A percentile compares a stretch with the other conserved stretches of the same genome.
phyloP scores from a whole-genome alignment of 23 tunicate genomes.

The Styela plicata region DNA sequence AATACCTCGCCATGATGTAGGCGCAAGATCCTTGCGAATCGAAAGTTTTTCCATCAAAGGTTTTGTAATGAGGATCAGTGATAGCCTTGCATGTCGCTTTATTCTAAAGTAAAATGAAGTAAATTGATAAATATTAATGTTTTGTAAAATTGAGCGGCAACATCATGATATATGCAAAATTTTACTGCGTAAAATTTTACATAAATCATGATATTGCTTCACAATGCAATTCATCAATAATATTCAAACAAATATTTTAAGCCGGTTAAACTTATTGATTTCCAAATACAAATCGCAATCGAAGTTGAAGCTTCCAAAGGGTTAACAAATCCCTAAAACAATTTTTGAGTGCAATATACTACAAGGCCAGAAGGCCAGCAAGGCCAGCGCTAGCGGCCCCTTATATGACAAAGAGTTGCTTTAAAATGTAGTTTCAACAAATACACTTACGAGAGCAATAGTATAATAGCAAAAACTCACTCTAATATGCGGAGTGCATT shows the following conservation, averaged over 20 bases:
- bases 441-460: no score
- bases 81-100: constrained; percentile 56
- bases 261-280: no score
- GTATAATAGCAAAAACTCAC: no score
- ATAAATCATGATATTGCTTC: no score
- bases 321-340: no score
- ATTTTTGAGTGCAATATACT: not conserved
- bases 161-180: no score
- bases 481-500: constrained; percentile 4
- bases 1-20: constrained; percentile 44
- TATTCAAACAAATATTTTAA: no score
- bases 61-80: constrained; percentile 60
- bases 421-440: constrained; percentile 15
- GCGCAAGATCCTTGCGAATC: constrained; percentile 61
- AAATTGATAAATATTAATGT: constrained; percentile 22
- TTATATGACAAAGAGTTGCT: not conserved
- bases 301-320: no score
- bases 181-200: no score
- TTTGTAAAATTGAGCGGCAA: constrained; percentile 1
- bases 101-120: constrained; percentile 27
- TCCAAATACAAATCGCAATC: no score
- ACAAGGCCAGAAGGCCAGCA: not conserved
- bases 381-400: not conserved
- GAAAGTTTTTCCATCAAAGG: constrained; percentile 48
- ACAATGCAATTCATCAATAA: no score